These are phyloP conservation scores for Anniella stebbinsi DNA, from an alignment of 2,797 vertebrate species.

Conservation along the genomic window DNA sequence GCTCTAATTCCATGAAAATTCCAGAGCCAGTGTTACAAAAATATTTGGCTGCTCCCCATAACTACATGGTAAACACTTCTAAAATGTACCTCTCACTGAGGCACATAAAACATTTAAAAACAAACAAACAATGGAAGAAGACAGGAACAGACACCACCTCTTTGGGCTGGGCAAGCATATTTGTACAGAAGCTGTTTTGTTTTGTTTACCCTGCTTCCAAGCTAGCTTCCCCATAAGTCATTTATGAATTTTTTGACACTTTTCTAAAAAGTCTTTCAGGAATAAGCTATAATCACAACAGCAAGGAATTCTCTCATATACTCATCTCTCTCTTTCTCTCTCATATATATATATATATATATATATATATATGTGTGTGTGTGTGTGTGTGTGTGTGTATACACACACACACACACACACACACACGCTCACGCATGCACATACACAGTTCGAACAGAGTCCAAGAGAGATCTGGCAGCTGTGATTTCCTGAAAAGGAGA, in stretches of 20 bases:
- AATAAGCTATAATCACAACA: slow-evolving; percentile 52
- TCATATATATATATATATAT: too few species aligned
- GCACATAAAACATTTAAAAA: neutral
- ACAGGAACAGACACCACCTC: fast-evolving
- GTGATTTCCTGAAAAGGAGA: slow-evolving; percentile 54
- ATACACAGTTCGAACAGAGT: neutral
- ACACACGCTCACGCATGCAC: neutral
- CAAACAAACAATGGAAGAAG: neutral
- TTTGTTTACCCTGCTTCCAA: neutral
- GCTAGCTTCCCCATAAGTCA: slow-evolving; percentile 50
- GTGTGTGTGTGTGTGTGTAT: too few species aligned
- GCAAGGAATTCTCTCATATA: neutral
- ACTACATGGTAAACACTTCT: neutral
- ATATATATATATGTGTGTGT: too few species aligned
- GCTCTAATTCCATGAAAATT: neutral
- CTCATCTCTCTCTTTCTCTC: too few species aligned
- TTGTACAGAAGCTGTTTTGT: neutral
- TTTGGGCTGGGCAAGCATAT: neutral
- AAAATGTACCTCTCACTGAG: neutral
- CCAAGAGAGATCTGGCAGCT: slow-evolving; percentile 62
- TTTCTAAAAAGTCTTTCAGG: slow-evolving; percentile 56
- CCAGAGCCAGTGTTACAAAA: neutral
- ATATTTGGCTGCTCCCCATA: neutral
- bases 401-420: neutral
- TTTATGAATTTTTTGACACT: slow-evolving; percentile 28